These are phyloP conservation scores for Camponotus pennsylvanicus DNA, from an alignment of 1,140 invertebrate genomes.

Conservation along the genomic window DNA sequence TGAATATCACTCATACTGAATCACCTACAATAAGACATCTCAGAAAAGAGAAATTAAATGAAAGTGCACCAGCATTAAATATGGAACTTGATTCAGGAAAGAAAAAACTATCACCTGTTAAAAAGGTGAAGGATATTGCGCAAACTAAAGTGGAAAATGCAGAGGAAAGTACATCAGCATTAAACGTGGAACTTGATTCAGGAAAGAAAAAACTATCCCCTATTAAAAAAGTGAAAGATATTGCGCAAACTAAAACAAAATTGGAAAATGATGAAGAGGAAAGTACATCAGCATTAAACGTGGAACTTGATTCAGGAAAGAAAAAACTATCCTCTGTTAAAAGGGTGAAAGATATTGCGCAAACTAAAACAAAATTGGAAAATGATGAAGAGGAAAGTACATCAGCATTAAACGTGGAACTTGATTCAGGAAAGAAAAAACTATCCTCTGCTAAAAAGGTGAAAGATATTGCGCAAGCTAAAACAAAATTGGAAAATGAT, in stretches of 20 bases:
- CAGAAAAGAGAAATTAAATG: conserved; percentile 80
- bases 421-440: neutral
- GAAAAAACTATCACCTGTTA: neutral
- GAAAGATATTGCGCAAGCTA: neutral
- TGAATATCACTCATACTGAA: conserved; percentile 29
- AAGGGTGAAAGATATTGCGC: neutral
- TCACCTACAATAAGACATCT: conserved; percentile 75
- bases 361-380: conserved; percentile 15
- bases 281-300: conserved; percentile 72
- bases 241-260: conserved; percentile 16
- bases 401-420: conserved; percentile 67
- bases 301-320: neutral
- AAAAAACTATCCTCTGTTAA: neutral
- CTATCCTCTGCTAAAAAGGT: neutral
- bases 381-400: conserved; percentile 40
- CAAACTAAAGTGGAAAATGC: neutral
- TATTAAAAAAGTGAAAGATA: neutral
- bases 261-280: neutral
- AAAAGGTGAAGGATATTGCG: neutral
- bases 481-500: conserved; percentile 11
- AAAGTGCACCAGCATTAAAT: conserved; percentile 74
- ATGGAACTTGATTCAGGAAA: neutral
- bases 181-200: conserved; percentile 30
- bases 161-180: conserved; percentile 66
- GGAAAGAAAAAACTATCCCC: neutral